phyloP scores from a whole-genome alignment of 2,113 vertebrate species.

The Hucho hucho region DNA sequence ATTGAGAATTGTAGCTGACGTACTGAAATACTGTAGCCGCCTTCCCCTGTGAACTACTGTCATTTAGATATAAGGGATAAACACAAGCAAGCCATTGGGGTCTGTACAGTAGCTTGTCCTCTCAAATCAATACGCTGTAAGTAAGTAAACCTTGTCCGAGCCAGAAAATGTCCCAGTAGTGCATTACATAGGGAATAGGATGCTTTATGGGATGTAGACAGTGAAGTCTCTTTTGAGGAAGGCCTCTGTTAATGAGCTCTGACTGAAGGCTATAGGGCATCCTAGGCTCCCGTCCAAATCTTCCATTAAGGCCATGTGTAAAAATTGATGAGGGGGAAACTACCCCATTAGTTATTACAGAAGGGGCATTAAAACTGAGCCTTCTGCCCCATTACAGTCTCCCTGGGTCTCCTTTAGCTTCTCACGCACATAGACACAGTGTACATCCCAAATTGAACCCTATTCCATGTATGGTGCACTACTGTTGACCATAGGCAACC shows the following conservation, averaged over 20 bases:
- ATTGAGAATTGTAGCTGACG: too few relatives aligned
- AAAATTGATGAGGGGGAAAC: slow-evolving; percentile 74
- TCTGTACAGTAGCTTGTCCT: not conserved
- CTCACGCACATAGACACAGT: slow-evolving; percentile 8
- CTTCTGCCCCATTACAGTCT: slow-evolving; percentile 50
- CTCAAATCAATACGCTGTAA: not conserved
- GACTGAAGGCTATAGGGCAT: slow-evolving; percentile 63
- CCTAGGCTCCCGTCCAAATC: slow-evolving; percentile 77
- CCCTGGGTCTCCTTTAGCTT: slow-evolving; percentile 12
- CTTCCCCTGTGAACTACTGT: too few relatives aligned
- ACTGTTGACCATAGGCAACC: too few relatives aligned
- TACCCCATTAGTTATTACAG: slow-evolving; percentile 75
- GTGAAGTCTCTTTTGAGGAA: slow-evolving; percentile 69
- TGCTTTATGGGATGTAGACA: too few relatives aligned
- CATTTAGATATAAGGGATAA: not conserved
- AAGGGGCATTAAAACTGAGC: slow-evolving; percentile 74
- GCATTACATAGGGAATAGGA: too few relatives aligned
- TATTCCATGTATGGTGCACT: too few relatives aligned
- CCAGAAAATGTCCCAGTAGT: too few relatives aligned
- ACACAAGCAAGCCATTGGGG: too few relatives aligned
- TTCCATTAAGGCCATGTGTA: slow-evolving; percentile 83
- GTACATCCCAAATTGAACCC: too few relatives aligned
- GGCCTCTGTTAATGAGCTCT: slow-evolving; percentile 58
- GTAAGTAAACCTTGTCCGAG: not conserved
- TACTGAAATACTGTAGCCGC: too few relatives aligned